A percentile compares a stretch with the other conserved stretches of the same genome.
Conservation (phyloP, 2,888 invertebrate genomes). For the Oscheius sp. region DNA sequence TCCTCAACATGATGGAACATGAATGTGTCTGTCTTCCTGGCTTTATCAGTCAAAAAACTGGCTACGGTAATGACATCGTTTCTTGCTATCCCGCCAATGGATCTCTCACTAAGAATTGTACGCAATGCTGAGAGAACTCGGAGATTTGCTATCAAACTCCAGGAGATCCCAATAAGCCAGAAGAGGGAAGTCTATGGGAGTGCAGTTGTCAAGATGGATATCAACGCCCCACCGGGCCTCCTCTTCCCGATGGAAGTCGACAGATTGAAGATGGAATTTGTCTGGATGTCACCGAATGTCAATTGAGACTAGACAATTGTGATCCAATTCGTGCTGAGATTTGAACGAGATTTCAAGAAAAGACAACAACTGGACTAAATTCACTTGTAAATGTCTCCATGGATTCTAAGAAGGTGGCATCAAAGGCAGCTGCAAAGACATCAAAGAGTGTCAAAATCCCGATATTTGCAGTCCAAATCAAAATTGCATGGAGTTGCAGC, state of each 20-base stretch:
- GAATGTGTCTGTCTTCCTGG: constrained; percentile 10
- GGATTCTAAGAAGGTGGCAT: constrained; percentile 18
- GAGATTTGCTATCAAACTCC: not conserved
- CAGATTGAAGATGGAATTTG: too few relatives aligned
- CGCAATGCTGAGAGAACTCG: not conserved
- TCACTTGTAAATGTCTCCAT: constrained; percentile 12
- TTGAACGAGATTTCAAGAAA: not conserved
- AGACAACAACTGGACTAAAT: not conserved
- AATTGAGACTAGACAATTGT: constrained; percentile 51
- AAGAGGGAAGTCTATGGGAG: not conserved
- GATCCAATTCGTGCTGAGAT: constrained; percentile 20
- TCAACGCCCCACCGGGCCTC: not conserved
- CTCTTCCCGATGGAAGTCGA: too few relatives aligned
- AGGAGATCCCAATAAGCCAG: not conserved
- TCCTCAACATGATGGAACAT: not conserved
- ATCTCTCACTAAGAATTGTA: constrained; percentile 18
- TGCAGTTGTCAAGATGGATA: constrained; percentile 15
- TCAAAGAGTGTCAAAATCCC: not conserved
- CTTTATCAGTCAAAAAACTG: constrained; percentile 12
- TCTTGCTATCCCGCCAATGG: constrained; percentile 6
- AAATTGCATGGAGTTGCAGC: not conserved
- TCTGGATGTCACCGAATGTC: constrained; percentile 68
- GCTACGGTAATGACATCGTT: not conserved
- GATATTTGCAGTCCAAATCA: not conserved
- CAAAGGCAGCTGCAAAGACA: not conserved